Evolutionary conservation across 2,888 invertebrate genomes (phyloP), one percentile per base, ranked within the genome.

Genomic region (Epinotia brunnichana): DNA sequence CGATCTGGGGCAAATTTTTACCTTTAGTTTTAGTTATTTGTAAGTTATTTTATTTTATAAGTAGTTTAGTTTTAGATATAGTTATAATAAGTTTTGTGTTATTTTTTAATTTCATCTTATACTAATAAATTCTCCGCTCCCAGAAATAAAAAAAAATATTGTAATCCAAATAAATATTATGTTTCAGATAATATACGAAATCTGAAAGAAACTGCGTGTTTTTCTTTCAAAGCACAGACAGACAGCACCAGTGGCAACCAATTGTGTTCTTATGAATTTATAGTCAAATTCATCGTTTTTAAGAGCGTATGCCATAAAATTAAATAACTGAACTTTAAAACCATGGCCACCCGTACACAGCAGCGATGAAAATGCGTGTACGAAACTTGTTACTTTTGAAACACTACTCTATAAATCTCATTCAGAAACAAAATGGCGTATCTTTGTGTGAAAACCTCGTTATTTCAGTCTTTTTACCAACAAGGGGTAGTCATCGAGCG

Each of bases 401-500:
- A 48, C 62, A 48, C 2, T n/a, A 62, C 29, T 35, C 9, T 62
- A 17, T 48, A 7, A 10, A 29, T 0, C 24, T 4, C 1, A 1
- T 4, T 17, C 17, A 48, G 17, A 29, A 48, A 10, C 62, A 48
- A 51, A 62, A 62, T 24, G 29, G 17, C 41, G 10, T 53, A 51
- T 53, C 13, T 13, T 35, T 2, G 13, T 35, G 53, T 29, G 29
- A 13, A 56, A 41, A 21, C 2, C 10, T 24, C 21, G 5, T 41
- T 35, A 21, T n/a, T 56, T 56, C 39, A 41, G 41, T 21, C 66
- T 15, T 66, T 66, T 56, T 41, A 56, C 19, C 4, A 5, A 56
- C 54, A 10, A 21, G 41, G 17, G n/a, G 3, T 62, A 74, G 75
- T 75, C 75, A 78, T 76, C 71, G 80, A 85, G 82, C 87, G 85